These are phyloP conservation scores for Carposina sasakii DNA, from an alignment of 1,140 invertebrate genomes.

Conservation along the genomic window DNA sequence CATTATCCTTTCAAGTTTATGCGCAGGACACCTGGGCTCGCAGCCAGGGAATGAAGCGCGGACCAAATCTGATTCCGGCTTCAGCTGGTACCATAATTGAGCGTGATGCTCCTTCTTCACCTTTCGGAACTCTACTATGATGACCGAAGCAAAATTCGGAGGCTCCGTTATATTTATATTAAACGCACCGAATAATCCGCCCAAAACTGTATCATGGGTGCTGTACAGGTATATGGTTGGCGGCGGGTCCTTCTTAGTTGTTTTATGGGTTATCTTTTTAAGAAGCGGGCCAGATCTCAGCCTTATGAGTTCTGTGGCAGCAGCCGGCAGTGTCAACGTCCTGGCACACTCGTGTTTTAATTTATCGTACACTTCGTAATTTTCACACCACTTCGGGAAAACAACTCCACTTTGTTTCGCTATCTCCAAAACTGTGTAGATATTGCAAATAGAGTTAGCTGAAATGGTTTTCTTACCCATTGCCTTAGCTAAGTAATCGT, in stretches of 20 bases:
- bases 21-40: neutral
- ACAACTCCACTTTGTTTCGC: slow-evolving; percentile 15
- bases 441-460: neutral
- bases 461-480: slow-evolving; percentile 8
- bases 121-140: slow-evolving; percentile 1
- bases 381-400: slow-evolving; percentile 26
- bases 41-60: neutral
- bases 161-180: neutral
- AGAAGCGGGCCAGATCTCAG: slow-evolving; percentile 17
- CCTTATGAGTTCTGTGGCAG: too few relatives aligned
- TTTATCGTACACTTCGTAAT: slow-evolving; percentile 13
- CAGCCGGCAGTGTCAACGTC: slow-evolving; percentile 5
- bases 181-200: neutral
- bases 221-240: slow-evolving; percentile 6
- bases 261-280: neutral
- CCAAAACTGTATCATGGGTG: slow-evolving; percentile 7
- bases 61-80: neutral
- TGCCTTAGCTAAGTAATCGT: slow-evolving; percentile 12
- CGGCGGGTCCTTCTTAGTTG: neutral
- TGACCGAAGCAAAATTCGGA: neutral
- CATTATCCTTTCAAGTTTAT: neutral
- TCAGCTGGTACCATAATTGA: neutral
- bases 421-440: slow-evolving; percentile 24
- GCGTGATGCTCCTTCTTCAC: neutral
- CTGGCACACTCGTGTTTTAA: slow-evolving; percentile 15